A percentile compares a stretch with the other conserved stretches of the same genome.
These are phyloP conservation scores for Equus przewalskii DNA, from an alignment of 2,113 vertebrate genomes.

Conservation along the genomic window DNA sequence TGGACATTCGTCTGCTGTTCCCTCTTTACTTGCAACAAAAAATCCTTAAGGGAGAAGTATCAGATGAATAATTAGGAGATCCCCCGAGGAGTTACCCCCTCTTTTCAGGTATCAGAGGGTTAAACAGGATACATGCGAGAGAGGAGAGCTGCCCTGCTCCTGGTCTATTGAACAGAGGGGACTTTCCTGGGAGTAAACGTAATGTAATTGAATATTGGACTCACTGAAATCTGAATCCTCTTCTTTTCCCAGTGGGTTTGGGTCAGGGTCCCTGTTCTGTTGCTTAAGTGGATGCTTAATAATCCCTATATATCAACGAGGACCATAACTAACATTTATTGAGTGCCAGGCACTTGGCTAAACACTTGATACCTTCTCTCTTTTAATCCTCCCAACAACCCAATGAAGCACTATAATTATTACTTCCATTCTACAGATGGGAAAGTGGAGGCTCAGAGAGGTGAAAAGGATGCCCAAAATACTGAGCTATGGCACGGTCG, in stretches of 20 bases:
- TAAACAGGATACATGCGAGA: slow-evolving; percentile 21
- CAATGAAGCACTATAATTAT: neutral
- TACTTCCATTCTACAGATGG: slow-evolving; percentile 52
- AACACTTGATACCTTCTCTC: neutral
- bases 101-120: slow-evolving; percentile 38
- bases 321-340: slow-evolving; percentile 38
- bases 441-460: neutral
- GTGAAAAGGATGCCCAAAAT: neutral
- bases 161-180: neutral
- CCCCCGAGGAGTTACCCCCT: slow-evolving; percentile 51
- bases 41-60: slow-evolving; percentile 48
- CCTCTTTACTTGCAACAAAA: slow-evolving; percentile 58
- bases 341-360: slow-evolving; percentile 35
- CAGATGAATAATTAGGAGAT: slow-evolving; percentile 20
- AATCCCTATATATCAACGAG: slow-evolving; percentile 45
- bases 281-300: slow-evolving; percentile 72
- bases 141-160: neutral
- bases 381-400: neutral
- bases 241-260: slow-evolving; percentile 61
- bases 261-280: slow-evolving; percentile 48
- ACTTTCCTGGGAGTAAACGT: slow-evolving; percentile 50
- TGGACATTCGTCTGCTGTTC: slow-evolving; percentile 1
- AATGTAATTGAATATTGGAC: slow-evolving; percentile 41
- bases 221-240: slow-evolving; percentile 59
- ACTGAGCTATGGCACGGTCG: neutral